Base-by-base conservation (phyloP, 2,888 invertebrate species). In the Nebria brevicollis region DNA sequence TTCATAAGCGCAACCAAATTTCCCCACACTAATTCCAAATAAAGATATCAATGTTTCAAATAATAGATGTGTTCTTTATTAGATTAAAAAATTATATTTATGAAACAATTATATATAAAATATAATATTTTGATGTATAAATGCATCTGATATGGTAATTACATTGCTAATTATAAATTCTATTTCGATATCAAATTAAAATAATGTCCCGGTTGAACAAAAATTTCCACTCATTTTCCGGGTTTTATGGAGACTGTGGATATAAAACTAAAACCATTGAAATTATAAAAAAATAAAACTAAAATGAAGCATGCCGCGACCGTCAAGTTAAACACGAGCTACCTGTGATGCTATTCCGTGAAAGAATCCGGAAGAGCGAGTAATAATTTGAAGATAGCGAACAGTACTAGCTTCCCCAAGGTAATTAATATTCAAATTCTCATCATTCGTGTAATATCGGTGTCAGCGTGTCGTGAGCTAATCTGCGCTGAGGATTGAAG, bases 371-470 rank as follows among this genome's bases (percentile, higher is more conserved):
- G 54, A 13, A 54, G 54, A 54, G 64, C 43, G n/a, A 11, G 34
- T 77, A 77, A 77, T 77, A 70, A 77, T 34, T 42, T 68, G 70
- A 70, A 42, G 68, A 41, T 68, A 68, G 66, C 34, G 68, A 77
- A 54, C 42, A 77, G 70, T 77, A 34, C 43, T 77, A 43, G 42
- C 20, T 34, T 77, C 77, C 77, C 77, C 20, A 20, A 70, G 77
- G 77, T 77, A 77, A 77, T 77, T 77, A 77, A 43, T 70, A 77
- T 77, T 68, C 41, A 76, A 76, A 76, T 76, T 76, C 76, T 76
- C 13, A 76, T 65, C 54, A 54, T 77, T 41, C 26, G 25, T 25
- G 68, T 25, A n/a, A 65, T 64, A 75, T 75, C 65, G 65, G 64
- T 75, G 75, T 75, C 25, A 20, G 75, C 54, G 25, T 70, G 70